phyloP scores from a whole-genome alignment of 2,113 vertebrate genomes.

The Pseudopodoces humilis region DNA sequence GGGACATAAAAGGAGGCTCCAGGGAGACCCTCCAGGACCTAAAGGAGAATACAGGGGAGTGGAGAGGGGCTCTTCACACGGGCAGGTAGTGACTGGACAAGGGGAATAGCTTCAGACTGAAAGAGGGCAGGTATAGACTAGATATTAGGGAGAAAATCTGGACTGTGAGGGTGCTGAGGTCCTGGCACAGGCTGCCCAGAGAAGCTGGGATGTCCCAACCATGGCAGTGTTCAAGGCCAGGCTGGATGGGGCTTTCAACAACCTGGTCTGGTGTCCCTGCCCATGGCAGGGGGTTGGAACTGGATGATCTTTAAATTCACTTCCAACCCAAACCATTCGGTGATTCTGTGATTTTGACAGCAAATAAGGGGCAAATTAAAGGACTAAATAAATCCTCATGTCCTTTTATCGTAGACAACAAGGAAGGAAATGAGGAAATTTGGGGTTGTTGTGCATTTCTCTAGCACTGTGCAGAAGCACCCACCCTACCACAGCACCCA shows the following conservation, averaged over 20 bases:
- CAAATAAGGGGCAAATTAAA: background rate
- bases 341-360: background rate
- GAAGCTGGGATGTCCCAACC: background rate
- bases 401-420: rapidly evolving
- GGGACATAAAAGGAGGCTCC: background rate
- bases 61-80: background rate
- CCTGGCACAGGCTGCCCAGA: rapidly evolving
- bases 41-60: background rate
- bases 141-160: background rate
- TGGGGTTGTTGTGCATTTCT: background rate
- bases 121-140: background rate
- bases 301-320: background rate
- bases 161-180: background rate
- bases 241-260: background rate
- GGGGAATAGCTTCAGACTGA: background rate
- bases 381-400: background rate
- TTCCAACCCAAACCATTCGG: background rate
- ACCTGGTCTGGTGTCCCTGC: rapidly evolving
- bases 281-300: background rate
- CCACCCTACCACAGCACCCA: background rate
- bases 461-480: background rate
- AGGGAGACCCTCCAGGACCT: background rate
- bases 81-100: background rate
- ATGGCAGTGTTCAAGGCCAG: background rate
- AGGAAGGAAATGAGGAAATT: background rate